Base-by-base conservation (phyloP, 2,888 invertebrate genomes). In the Drosophila putrida region DNA sequence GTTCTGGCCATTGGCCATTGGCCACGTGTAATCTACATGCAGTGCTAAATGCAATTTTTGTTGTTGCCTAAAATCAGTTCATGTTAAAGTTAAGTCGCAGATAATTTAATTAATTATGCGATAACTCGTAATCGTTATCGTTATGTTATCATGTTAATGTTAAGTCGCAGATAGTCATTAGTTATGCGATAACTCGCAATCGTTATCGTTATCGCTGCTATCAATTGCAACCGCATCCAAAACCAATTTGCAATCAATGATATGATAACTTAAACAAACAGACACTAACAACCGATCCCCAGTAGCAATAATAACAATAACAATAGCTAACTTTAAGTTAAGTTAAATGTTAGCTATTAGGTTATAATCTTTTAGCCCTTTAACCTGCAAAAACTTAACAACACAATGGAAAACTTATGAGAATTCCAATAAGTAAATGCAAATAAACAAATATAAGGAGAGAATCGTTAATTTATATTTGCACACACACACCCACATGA, bases 1-100 rank as follows among this genome's bases (percentile, higher is more conserved):
- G 28, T 38, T 70, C 46, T 59, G 46, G 13, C 60, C 76, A 64
- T 60, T 57, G 75, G 70, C 27, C 38, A 25, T 5, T n/a, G n/a
- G 28, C 25, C 9, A 9, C 15, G 15, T 39, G 27, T 41, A 57
- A 44, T 28, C 4, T 44, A 43, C 33, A 38, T 54, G n/a, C 28
- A 35, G 8, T 49, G 20, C 10, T 10, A 13, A 27, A 31, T 59
- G 49, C 55, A 76, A 41, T 27, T 54, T 51, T 11, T 10, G 2
- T 36, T 28, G 9, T 35, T 10, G 5, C 10, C 39, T 35, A 28
- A 11, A 15, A 28, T 27, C 33, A 51, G 36, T 33, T 4, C 6
- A 11, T 38, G 55, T 60, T 28, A 28, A 28, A 1, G 28, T 20
- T 71, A 65, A 63, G 57, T 6, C 11, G 9, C n/a, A 33, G 38